Conservation (phyloP, 2,113 vertebrate species). For the Cryptoleucopteryx plumbea region DNA sequence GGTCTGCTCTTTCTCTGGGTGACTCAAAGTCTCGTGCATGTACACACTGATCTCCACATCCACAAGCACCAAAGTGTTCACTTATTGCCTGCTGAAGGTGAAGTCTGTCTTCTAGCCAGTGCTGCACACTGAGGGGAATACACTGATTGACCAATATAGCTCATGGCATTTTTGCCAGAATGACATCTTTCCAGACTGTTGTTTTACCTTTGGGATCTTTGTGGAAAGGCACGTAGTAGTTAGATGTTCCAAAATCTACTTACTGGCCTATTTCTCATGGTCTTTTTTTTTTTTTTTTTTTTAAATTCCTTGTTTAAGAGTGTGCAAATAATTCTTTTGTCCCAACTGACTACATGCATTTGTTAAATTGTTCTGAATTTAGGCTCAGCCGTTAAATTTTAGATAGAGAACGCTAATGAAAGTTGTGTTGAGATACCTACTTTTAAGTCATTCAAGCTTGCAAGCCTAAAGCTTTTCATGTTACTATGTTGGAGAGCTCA, state of each 20-base stretch:
- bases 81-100: background rate
- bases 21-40: background rate
- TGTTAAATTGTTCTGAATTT: background rate
- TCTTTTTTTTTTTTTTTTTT: background rate
- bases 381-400: background rate
- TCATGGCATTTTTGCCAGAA: background rate
- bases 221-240: background rate
- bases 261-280: background rate
- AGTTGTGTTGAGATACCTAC: background rate
- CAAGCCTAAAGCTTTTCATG: background rate
- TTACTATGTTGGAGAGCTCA: constrained; percentile 48
- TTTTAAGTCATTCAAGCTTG: background rate
- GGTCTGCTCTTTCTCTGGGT: background rate
- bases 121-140: background rate
- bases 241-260: background rate
- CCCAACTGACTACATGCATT: background rate
- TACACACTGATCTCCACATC: background rate
- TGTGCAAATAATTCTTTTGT: background rate
- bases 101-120: background rate
- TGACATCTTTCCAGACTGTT: background rate
- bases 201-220: background rate
- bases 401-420: background rate
- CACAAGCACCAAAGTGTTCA: background rate
- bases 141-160: background rate
- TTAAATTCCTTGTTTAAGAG: background rate